Conservation (phyloP, 2,797 vertebrate genomes). For the Neoniphon sammara region DNA sequence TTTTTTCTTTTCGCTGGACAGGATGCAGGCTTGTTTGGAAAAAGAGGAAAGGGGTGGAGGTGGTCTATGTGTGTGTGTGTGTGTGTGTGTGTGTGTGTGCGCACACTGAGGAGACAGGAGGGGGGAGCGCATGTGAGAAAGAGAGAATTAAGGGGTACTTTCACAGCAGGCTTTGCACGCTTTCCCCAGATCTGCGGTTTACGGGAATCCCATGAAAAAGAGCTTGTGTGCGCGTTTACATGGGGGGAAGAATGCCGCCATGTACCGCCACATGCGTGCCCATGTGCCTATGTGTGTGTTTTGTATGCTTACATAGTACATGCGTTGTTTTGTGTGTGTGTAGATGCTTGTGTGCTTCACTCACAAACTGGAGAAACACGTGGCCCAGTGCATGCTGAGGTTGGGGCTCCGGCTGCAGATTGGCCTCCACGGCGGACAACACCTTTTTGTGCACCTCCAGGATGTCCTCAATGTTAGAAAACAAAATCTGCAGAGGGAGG, state of each 20-base stretch:
- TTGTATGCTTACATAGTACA: not conserved
- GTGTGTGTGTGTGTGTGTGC: conserved; percentile 20
- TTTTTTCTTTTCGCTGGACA: conserved; percentile 57
- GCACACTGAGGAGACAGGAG: conserved; percentile 29
- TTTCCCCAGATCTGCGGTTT: conserved; percentile 67
- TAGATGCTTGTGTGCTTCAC: conserved; percentile 75
- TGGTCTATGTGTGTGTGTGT: conserved; percentile 12
- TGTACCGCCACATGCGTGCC: conserved; percentile 32
- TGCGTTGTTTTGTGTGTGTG: conserved; percentile 31
- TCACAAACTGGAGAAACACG: conserved; percentile 97
- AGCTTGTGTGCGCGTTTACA: conserved; percentile 39
- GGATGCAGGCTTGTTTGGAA: conserved; percentile 78
- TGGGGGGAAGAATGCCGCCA: conserved; percentile 33
- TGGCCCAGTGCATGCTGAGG: conserved; percentile 93
- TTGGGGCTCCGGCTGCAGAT: conserved; percentile 93
- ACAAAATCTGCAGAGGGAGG: conserved; percentile 88
- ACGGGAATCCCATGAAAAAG: conserved; percentile 59
- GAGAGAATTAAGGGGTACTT: conserved; percentile 65
- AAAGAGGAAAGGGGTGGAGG: conserved; percentile 47
- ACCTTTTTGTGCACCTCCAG: conserved; percentile 94
- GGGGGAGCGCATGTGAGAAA: conserved; percentile 42
- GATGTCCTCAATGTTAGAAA: conserved; percentile 98
- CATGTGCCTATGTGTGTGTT: conserved; percentile 43
- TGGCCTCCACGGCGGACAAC: conserved; percentile 88
- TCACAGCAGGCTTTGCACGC: conserved; percentile 63